phyloP scores from a whole-genome alignment of 2,888 invertebrate genomes.

The Chymomyza amoena region DNA sequence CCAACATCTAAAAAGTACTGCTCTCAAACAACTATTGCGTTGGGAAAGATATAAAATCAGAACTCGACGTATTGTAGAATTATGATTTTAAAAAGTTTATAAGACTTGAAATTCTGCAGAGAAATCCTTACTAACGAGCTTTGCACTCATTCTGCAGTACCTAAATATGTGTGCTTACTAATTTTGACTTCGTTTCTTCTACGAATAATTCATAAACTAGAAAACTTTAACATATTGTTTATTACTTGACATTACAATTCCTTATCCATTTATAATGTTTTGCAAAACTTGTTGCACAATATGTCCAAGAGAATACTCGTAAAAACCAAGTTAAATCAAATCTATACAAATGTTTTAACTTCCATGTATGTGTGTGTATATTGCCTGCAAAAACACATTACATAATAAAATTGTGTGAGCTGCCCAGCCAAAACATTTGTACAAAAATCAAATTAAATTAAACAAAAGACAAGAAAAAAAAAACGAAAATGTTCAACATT shows the following conservation, averaged over 20 bases:
- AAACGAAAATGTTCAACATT: conserved; percentile 38
- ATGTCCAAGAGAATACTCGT: neutral
- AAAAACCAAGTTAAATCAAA: conserved; percentile 36
- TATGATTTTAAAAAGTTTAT: too few relatives aligned
- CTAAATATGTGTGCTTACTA: too few relatives aligned
- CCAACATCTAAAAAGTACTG: too few relatives aligned
- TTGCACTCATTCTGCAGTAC: too few relatives aligned
- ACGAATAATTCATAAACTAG: neutral
- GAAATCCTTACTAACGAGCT: too few relatives aligned
- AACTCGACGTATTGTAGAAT: too few relatives aligned
- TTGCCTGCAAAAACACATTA: conserved; percentile 42
- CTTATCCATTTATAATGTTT: neutral
- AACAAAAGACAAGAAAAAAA: conserved; percentile 18
- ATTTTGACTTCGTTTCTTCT: too few relatives aligned
- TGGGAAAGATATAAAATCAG: too few relatives aligned
- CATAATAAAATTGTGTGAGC: conserved; percentile 37
- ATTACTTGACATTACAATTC: neutral
- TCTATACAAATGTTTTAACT: neutral
- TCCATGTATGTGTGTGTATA: neutral
- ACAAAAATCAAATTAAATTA: conserved; percentile 38
- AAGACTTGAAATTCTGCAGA: too few relatives aligned
- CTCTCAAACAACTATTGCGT: too few relatives aligned
- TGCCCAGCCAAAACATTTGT: conserved; percentile 7
- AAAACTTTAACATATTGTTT: neutral
- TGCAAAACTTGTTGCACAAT: conserved; percentile 56